A percentile compares a stretch with the other conserved stretches of the same genome.
phyloP scores from a whole-genome alignment of 2,888 invertebrate genomes.

The Drosophila histrio region DNA sequence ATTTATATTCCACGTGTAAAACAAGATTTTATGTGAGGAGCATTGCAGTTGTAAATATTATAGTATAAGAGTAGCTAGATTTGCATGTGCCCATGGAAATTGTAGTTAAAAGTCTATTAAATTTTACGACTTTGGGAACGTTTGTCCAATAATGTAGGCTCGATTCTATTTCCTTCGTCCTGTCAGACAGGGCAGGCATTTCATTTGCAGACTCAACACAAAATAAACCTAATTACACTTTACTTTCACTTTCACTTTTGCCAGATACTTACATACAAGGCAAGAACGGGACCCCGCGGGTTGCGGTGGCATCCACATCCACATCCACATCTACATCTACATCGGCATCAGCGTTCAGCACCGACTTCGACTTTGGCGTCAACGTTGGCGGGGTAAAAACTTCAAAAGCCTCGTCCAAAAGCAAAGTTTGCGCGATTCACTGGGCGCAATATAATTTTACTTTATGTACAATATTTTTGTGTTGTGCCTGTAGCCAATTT shows the following conservation, averaged over 20 bases:
- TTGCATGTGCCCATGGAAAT: conserved; percentile 45
- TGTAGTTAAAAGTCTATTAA: conserved; percentile 52
- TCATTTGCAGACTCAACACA: conserved; percentile 63
- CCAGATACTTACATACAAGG: conserved; percentile 32
- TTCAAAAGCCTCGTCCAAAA: conserved; percentile 71
- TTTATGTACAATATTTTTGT: conserved; percentile 56
- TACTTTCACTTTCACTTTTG: conserved; percentile 70
- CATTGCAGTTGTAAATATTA: not conserved
- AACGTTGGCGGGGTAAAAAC: conserved; percentile 34
- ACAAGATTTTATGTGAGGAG: not conserved
- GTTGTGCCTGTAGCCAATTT: conserved; percentile 62
- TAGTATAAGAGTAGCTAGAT: conserved; percentile 19
- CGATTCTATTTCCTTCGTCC: conserved; percentile 42
- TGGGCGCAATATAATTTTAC: conserved; percentile 69
- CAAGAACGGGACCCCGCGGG: not conserved
- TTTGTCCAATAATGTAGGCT: conserved; percentile 43
- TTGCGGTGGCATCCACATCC: conserved; percentile 20
- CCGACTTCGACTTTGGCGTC: conserved; percentile 1
- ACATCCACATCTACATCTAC: not conserved
- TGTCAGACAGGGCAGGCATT: conserved; percentile 41
- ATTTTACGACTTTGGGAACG: conserved; percentile 24
- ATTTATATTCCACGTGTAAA: not conserved
- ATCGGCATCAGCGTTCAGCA: not conserved
- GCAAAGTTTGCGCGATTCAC: conserved; percentile 61
- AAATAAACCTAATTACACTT: conserved; percentile 78